A percentile compares a stretch with the other conserved stretches of the same genome.
phyloP scores from a whole-genome alignment of 2,888 invertebrate species.

The Scaeva pyrastri region DNA sequence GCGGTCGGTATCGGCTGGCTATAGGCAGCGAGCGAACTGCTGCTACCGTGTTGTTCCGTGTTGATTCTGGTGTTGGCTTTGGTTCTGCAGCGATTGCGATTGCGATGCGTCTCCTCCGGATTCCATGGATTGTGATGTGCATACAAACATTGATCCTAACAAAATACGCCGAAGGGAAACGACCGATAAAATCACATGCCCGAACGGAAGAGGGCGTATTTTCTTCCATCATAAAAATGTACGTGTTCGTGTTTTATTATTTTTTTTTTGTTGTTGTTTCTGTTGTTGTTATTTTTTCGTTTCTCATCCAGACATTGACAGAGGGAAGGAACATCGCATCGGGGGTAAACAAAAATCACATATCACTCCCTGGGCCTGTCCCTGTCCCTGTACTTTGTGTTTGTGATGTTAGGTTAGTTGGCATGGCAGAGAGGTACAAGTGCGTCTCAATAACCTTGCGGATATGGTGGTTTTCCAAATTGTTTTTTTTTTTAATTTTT shows the following conservation, averaged over 20 bases:
- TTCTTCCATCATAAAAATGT: constrained; percentile 46
- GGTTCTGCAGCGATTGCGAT: neutral
- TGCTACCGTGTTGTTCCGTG: constrained; percentile 45
- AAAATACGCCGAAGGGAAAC: constrained; percentile 63
- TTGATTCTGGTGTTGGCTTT: neutral
- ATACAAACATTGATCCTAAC: constrained; percentile 70
- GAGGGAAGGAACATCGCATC: constrained; percentile 60
- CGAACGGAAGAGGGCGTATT: constrained; percentile 73
- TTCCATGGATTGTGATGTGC: constrained; percentile 61
- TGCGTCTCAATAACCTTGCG: constrained; percentile 74
- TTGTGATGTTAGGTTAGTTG: too few relatives aligned
- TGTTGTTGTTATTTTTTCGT: neutral
- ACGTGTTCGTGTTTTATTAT: constrained; percentile 41
- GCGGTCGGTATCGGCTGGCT: too few relatives aligned
- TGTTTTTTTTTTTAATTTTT: constrained; percentile 20
- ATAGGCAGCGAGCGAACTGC: neutral
- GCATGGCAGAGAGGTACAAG: constrained; percentile 13
- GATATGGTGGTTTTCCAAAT: constrained; percentile 74
- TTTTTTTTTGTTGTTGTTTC: constrained; percentile 17
- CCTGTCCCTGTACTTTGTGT: constrained; percentile 16
- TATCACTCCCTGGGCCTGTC: constrained; percentile 55
- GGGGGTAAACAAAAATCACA: constrained; percentile 64
- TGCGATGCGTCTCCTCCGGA: constrained; percentile 12
- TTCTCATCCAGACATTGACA: constrained; percentile 44
- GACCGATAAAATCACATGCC: constrained; percentile 69